phyloP scores from a whole-genome alignment of 1,140 invertebrate genomes.

The Drosophila malerkotliana region DNA sequence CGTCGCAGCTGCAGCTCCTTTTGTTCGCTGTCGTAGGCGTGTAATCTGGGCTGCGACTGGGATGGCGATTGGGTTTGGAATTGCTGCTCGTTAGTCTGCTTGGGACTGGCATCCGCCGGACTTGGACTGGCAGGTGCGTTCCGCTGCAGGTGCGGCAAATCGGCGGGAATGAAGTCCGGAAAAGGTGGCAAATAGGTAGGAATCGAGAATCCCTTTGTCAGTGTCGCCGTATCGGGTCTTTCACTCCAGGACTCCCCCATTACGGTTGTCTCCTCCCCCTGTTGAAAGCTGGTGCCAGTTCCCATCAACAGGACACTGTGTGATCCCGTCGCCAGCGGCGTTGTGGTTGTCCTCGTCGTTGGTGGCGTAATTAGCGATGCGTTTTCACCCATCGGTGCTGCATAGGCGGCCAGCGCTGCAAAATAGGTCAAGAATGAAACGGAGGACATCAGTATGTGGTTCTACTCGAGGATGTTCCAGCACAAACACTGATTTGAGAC shows the following conservation, averaged over 20 bases:
- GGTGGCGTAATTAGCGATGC: constrained; percentile 62
- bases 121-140: constrained; percentile 18
- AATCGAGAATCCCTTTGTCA: constrained; percentile 74
- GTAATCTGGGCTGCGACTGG: constrained; percentile 45
- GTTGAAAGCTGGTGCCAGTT: constrained; percentile 23
- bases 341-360: constrained; percentile 22
- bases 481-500: constrained; percentile 9
- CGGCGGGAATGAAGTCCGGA: constrained; percentile 70
- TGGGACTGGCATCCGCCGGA: constrained; percentile 8
- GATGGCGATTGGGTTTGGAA: constrained; percentile 8
- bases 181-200: constrained; percentile 75
- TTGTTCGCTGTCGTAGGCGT: constrained; percentile 73
- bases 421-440: constrained; percentile 63
- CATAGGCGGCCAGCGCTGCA: constrained; percentile 60
- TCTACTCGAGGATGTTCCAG: constrained; percentile 17
- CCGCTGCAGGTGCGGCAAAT: constrained; percentile 54
- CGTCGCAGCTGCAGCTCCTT: constrained; percentile 62
- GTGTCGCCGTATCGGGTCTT: constrained; percentile 64
- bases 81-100: constrained; percentile 33
- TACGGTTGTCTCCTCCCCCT: constrained; percentile 35
- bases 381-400: constrained; percentile 44
- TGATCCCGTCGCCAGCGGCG: constrained; percentile 3
- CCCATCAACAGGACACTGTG: constrained; percentile 16
- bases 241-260: constrained; percentile 62
- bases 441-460: constrained; percentile 29